A percentile compares a stretch with the other conserved stretches of the same genome.
These are phyloP conservation scores for Phyllostomus hastatus DNA, from an alignment of 2,113 vertebrate species.

Conservation along the genomic window DNA sequence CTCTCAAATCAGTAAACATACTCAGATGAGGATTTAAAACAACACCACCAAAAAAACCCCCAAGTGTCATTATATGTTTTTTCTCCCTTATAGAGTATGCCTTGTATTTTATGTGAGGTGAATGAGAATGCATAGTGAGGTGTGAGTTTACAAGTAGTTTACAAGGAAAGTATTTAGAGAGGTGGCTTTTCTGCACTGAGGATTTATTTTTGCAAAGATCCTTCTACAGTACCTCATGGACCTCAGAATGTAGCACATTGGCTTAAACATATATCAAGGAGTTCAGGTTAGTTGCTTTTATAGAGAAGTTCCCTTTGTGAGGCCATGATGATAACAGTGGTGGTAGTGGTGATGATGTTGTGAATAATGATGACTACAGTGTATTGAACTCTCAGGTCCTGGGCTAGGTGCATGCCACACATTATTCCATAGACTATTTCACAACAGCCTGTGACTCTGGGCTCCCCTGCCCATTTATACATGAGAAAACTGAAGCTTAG, in stretches of 20 bases:
- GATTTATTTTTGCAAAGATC: not conserved
- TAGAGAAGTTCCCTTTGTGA: not conserved
- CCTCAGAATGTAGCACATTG: not conserved
- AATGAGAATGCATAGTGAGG: not conserved
- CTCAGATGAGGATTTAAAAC: too few species aligned
- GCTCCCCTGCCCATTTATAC: not conserved
- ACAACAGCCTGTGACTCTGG: not conserved
- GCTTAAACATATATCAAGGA: not conserved
- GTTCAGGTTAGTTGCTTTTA: not conserved
- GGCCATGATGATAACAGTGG: not conserved
- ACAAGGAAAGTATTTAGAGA: not conserved
- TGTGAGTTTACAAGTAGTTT: not conserved
- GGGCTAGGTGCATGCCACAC: not conserved
- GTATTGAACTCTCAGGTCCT: not conserved
- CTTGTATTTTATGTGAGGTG: not conserved
- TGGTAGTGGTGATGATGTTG: not conserved
- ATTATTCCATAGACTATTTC: not conserved
- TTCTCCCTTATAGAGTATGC: not conserved
- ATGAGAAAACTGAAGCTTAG: not conserved
- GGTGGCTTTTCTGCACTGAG: not conserved
- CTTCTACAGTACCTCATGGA: not conserved
- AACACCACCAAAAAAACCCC: too few species aligned
- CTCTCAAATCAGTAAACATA: too few species aligned
- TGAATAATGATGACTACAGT: not conserved
- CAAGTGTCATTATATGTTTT: not conserved